Percentiles rank a stretch among this genome's conserved stretches.
phyloP scores from a whole-genome alignment of 2,888 invertebrate genomes.

The Clistopyga incitator region DNA sequence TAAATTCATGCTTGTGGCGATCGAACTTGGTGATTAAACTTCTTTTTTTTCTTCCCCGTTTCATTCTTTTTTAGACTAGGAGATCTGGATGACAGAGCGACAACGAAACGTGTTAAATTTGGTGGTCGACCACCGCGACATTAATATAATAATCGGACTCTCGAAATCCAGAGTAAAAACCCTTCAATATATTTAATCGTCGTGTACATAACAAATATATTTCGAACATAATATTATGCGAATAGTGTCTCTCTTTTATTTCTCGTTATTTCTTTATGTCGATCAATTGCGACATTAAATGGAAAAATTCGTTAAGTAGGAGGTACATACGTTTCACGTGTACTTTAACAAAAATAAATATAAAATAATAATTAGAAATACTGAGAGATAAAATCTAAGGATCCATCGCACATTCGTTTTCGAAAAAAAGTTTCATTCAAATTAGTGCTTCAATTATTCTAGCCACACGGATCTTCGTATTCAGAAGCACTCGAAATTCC shows the following conservation, averaged over 20 bases:
- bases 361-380: constrained; percentile 38
- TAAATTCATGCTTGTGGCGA: constrained; percentile 72
- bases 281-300: constrained; percentile 27
- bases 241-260: constrained; percentile 2
- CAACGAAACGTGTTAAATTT: constrained; percentile 45
- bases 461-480: too few relatives aligned
- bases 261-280: neutral
- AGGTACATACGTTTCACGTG: constrained; percentile 57
- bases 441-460: too few relatives aligned
- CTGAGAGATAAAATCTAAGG: constrained; percentile 37
- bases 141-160: constrained; percentile 61
- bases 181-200: constrained; percentile 56
- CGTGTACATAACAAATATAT: constrained; percentile 53
- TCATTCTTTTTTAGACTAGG: constrained; percentile 60
- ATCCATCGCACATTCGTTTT: too few relatives aligned
- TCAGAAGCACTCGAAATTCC: too few relatives aligned
- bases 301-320: constrained; percentile 33
- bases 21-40: constrained; percentile 77
- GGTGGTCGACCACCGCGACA: constrained; percentile 54
- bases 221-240: constrained; percentile 37
- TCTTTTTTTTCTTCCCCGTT: constrained; percentile 8
- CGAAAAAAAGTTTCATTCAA: too few relatives aligned
- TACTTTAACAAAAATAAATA: constrained; percentile 56
- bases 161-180: constrained; percentile 48
- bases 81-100: constrained; percentile 57